Evolutionary conservation across 2,113 vertebrate genomes (phyloP).

Genomic region (Beaufortia kweichowensis): DNA sequence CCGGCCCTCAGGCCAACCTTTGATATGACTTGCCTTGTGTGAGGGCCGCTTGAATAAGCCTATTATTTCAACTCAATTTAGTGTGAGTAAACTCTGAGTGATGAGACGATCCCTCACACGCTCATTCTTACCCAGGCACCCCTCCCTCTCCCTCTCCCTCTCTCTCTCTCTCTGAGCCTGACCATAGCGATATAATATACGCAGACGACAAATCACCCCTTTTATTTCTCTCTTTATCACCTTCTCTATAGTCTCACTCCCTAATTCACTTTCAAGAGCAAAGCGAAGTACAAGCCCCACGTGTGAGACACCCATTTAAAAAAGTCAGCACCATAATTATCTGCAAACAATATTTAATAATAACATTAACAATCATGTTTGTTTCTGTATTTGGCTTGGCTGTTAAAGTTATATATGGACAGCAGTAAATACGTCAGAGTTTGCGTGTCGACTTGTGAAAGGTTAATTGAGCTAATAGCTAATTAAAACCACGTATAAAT

Average conservation of each 20-base stretch:
- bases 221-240: conserved; percentile 65
- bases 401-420: too few species aligned
- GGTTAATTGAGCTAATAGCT: neutral
- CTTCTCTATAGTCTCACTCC: conserved; percentile 66
- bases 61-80: conserved; percentile 84
- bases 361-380: neutral
- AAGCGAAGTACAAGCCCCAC: conserved; percentile 70
- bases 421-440: neutral
- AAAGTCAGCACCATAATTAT: neutral
- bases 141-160: conserved; percentile 31
- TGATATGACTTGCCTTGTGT: conserved; percentile 65
- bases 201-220: conserved; percentile 72
- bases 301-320: conserved; percentile 67
- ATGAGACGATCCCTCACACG: conserved; percentile 61
- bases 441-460: neutral
- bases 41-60: conserved; percentile 67
- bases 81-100: conserved; percentile 81
- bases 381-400: neutral
- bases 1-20: conserved; percentile 68
- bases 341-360: neutral
- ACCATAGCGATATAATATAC: conserved; percentile 71
- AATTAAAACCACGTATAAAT: neutral
- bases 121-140: conserved; percentile 33
- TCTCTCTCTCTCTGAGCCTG: conserved; percentile 56
- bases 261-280: conserved; percentile 76